These are phyloP conservation scores for Marcusenius ussheri DNA, from an alignment of 2,113 vertebrate species.

Conservation along the genomic window DNA sequence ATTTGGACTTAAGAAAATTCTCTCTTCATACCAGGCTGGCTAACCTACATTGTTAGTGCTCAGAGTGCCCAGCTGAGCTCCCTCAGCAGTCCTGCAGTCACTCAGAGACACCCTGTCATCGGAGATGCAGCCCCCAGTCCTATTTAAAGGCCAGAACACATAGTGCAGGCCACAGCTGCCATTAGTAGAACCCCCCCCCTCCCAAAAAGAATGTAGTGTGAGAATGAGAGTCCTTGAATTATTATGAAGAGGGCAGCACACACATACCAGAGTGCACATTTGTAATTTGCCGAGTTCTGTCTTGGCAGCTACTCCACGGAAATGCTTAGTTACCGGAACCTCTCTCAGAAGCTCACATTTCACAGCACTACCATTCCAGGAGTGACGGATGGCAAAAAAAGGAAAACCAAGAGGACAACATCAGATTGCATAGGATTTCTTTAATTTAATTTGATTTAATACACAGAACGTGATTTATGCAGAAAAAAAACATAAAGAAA, in stretches of 20 bases:
- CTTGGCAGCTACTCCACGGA: background rate
- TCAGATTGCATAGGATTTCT: constrained; percentile 54
- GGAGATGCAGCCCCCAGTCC: background rate
- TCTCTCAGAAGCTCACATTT: background rate
- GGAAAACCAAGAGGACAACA: background rate
- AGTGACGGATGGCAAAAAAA: background rate
- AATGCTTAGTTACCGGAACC: background rate
- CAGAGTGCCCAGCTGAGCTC: background rate
- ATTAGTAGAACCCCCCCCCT: constrained; percentile 17
- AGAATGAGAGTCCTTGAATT: background rate
- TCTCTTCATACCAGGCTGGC: background rate
- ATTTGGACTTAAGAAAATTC: background rate
- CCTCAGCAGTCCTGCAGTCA: background rate
- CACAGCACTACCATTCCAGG: background rate
- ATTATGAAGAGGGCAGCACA: background rate
- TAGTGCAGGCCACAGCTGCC: constrained; percentile 50
- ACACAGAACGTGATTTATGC: constrained; percentile 30
- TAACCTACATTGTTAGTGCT: background rate
- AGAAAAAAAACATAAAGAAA: constrained; percentile 14
- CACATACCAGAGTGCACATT: background rate
- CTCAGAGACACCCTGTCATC: background rate
- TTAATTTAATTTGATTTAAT: constrained; percentile 54
- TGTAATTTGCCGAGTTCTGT: background rate
- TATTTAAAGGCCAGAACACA: constrained; percentile 7
- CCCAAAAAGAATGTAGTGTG: background rate